phyloP scores from a whole-genome alignment of 2,797 vertebrate species.

The Oophaga sylvatica region DNA sequence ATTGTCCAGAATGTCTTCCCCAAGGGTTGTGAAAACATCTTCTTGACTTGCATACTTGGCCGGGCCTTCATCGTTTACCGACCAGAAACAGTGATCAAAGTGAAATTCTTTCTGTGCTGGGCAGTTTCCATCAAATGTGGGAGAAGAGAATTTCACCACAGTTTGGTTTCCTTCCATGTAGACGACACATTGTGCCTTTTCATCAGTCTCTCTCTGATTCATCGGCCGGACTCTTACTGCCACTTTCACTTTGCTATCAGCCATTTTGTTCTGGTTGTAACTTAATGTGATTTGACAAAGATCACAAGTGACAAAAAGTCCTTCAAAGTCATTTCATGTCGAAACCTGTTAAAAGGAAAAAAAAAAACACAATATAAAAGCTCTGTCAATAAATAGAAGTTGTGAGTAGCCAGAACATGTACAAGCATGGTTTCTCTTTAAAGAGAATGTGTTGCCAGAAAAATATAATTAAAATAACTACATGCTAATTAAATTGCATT shows the following conservation, averaged over 20 bases:
- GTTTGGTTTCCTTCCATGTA: background rate
- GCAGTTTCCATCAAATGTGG: background rate
- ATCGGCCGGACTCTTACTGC: background rate
- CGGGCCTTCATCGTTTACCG: background rate
- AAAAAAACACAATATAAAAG: too few relatives aligned
- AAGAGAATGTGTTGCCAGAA: too few relatives aligned
- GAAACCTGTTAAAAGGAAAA: background rate
- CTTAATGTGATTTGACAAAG: background rate
- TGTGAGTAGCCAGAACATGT: too few relatives aligned
- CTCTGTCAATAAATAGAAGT: too few relatives aligned
- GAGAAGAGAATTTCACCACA: background rate
- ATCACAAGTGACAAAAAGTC: too few relatives aligned
- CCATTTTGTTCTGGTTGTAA: background rate
- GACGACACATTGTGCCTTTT: background rate
- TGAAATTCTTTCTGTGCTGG: background rate
- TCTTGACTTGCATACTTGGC: background rate
- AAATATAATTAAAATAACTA: too few relatives aligned
- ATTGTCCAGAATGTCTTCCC: background rate
- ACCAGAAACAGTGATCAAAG: background rate
- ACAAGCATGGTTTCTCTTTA: too few relatives aligned
- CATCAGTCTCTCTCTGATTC: background rate
- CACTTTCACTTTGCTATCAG: background rate
- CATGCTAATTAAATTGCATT: too few relatives aligned
- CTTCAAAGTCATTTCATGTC: background rate
- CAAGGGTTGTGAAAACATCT: background rate